Conservation (phyloP, 2,113 vertebrate species). For the Neodontobutis hainanensis region DNA sequence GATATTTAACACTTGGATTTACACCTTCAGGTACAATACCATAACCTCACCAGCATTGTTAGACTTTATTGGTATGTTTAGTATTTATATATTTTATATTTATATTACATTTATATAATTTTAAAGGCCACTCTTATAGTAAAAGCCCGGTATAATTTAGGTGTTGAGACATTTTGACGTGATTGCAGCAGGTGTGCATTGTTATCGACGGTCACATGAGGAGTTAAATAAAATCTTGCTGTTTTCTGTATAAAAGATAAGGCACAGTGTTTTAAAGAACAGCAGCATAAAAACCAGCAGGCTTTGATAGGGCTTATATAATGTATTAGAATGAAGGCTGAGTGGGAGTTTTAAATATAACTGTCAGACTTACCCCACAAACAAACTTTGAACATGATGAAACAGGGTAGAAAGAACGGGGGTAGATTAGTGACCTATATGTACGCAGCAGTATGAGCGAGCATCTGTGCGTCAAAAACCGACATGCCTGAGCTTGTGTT, state of each 20-base stretch:
- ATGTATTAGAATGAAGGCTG: conserved; percentile 38
- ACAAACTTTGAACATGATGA: conserved; percentile 65
- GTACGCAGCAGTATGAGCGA: conserved; percentile 40
- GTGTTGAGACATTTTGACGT: background rate
- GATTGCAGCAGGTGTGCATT: conserved; percentile 6
- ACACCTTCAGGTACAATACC: too few relatives aligned
- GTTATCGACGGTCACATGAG: conserved; percentile 8
- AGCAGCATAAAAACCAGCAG: conserved; percentile 38
- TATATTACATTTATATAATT: background rate
- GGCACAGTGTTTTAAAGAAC: conserved; percentile 46
- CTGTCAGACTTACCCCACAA: conserved; percentile 61
- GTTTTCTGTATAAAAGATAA: conserved; percentile 25
- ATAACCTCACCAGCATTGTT: too few relatives aligned
- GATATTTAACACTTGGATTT: too few relatives aligned
- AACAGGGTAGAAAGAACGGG: conserved; percentile 24
- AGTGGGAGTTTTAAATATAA: conserved; percentile 65
- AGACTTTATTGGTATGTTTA: too few relatives aligned
- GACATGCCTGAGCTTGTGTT: conserved; percentile 70
- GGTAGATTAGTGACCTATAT: conserved; percentile 31
- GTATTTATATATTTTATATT: too few relatives aligned
- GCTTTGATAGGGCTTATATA: conserved; percentile 62
- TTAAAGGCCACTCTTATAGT: background rate
- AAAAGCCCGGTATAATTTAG: background rate
- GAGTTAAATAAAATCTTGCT: conserved; percentile 24
- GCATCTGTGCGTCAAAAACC: conserved; percentile 42